Percentiles rank a stretch among this genome's conserved stretches.
Conservation (phyloP, 2,797 vertebrate genomes). For the Thalassophryne amazonica region DNA sequence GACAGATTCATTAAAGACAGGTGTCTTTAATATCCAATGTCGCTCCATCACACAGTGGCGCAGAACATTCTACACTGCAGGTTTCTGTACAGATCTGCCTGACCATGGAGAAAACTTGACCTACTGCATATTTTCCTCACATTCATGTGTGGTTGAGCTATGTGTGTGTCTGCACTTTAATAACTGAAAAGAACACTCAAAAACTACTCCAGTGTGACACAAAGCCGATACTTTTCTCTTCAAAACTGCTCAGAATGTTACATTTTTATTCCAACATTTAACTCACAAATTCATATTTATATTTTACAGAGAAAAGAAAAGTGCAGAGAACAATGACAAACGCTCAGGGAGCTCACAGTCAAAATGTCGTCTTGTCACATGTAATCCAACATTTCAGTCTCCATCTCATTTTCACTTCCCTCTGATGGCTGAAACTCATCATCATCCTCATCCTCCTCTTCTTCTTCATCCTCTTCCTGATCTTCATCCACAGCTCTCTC, state of each 20-base stretch:
- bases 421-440: constrained; percentile 93
- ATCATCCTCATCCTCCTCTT: constrained; percentile 84
- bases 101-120: no score
- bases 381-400: constrained; percentile 95
- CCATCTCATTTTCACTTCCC: constrained; percentile 97
- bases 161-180: no score
- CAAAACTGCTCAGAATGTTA: neutral
- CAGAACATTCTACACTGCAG: no score
- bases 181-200: no score
- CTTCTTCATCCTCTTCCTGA: constrained; percentile 72
- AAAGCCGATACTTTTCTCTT: neutral
- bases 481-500: constrained; percentile 15
- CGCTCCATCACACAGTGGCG: no score
- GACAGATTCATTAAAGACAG: no score
- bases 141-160: no score
- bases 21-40: no score
- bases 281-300: neutral
- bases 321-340: no score
- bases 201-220: no score
- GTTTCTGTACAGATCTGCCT: no score
- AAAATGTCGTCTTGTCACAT: constrained; percentile 69
- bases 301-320: neutral
- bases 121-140: no score
- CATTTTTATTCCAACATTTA: constrained; percentile 26
- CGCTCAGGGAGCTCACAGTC: neutral